Percentiles rank a stretch among this genome's conserved stretches.
phyloP scores from a whole-genome alignment of 2,888 invertebrate genomes.

The Noctua fimbriata region DNA sequence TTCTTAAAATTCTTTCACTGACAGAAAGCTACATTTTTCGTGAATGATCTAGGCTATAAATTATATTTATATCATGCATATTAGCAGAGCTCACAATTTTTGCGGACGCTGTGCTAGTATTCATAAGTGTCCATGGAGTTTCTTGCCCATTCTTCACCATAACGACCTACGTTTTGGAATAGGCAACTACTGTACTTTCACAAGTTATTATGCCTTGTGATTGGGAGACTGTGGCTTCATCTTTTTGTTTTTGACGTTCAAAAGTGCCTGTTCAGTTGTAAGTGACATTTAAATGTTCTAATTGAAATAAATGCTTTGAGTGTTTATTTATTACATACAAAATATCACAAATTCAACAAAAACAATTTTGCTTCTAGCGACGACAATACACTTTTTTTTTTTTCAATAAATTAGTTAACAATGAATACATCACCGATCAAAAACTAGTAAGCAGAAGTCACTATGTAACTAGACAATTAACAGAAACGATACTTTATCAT shows the following conservation, averaged over 20 bases:
- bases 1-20: no score
- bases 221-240: neutral
- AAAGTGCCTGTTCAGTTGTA: neutral
- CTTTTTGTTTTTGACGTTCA: neutral
- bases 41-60: no score
- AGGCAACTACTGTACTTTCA: neutral
- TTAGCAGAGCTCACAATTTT: no score
- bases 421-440: constrained; percentile 27
- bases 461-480: constrained; percentile 41
- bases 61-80: no score
- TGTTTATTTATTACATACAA: constrained; percentile 52
- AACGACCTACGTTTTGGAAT: neutral
- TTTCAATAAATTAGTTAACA: constrained; percentile 58
- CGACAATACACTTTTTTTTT: constrained; percentile 21
- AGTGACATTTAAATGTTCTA: neutral
- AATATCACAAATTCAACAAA: constrained; percentile 62
- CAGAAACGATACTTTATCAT: constrained; percentile 24
- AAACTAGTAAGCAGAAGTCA: constrained; percentile 28
- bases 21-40: no score
- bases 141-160: neutral
- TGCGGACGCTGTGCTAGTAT: no score
- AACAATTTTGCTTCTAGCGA: constrained; percentile 42
- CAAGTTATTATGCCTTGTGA: neutral
- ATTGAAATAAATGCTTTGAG: neutral
- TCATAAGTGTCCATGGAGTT: no score